Conservation (phyloP, 2,797 vertebrate species). For the Sebastes trivittatus region DNA sequence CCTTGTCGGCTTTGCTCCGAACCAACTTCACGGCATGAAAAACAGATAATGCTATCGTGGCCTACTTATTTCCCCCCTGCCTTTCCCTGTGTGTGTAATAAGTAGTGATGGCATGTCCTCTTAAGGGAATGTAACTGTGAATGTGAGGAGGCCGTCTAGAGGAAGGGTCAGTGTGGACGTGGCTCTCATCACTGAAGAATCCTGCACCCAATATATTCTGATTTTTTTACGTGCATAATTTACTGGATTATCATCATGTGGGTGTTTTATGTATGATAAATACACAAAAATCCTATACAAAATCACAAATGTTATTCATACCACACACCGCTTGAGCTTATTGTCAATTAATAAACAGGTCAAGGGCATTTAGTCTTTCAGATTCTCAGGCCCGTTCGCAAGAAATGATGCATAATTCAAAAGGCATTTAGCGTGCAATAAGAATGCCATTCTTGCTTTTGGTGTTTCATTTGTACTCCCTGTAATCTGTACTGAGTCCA, state of each 20-base stretch:
- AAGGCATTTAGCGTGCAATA: too few species aligned
- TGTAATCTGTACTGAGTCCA: too few species aligned
- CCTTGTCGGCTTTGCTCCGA: slow-evolving; percentile 60
- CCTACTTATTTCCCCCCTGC: slow-evolving; percentile 68
- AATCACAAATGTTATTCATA: not conserved
- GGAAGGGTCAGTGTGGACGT: slow-evolving; percentile 46
- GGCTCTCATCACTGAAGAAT: not conserved
- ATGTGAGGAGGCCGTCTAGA: slow-evolving; percentile 50
- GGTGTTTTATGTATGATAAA: too few species aligned
- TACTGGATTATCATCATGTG: not conserved
- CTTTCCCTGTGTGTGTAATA: slow-evolving; percentile 71
- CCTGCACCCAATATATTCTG: not conserved
- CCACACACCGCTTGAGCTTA: not conserved
- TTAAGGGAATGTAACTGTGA: slow-evolving; percentile 67
- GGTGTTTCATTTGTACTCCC: too few species aligned
- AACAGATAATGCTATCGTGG: slow-evolving; percentile 71
- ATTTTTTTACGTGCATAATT: not conserved
- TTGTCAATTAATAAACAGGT: not conserved
- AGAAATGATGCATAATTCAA: too few species aligned
- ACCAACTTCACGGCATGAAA: slow-evolving; percentile 61
- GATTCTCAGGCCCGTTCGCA: not conserved
- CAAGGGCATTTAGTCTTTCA: not conserved
- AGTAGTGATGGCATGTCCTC: slow-evolving; percentile 78
- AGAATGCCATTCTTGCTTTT: too few species aligned
- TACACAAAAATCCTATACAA: not conserved